Conservation (phyloP, 2,797 vertebrate species). For the Manis javanica region DNA sequence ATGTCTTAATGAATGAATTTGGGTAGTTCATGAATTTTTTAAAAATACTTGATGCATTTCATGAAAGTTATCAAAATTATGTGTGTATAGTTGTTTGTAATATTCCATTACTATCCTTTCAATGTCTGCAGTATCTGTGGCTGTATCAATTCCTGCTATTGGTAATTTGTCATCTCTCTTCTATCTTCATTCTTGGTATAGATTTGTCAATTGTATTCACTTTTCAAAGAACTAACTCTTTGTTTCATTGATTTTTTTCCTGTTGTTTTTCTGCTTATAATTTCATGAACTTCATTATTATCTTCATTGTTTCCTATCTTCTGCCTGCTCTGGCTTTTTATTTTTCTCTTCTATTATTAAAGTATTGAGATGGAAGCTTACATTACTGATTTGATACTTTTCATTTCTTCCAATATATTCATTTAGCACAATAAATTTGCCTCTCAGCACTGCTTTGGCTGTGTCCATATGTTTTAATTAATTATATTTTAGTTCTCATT, state of each 20-base stretch:
- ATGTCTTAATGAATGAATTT: neutral
- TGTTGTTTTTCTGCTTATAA: neutral
- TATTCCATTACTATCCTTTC: neutral
- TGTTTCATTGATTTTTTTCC: neutral
- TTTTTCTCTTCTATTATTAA: neutral
- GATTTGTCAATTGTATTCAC: neutral
- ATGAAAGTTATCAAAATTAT: neutral
- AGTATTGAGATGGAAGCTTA: neutral
- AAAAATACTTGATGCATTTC: neutral
- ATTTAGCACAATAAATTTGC: neutral
- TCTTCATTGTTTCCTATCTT: neutral
- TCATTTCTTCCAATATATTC: neutral
- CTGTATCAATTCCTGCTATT: neutral
- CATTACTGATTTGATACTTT: neutral
- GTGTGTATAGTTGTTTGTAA: neutral
- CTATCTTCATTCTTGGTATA: neutral
- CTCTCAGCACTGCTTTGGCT: neutral
- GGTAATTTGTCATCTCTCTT: neutral
- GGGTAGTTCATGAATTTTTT: neutral
- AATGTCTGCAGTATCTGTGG: neutral
- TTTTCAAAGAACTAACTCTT: neutral
- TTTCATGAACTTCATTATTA: neutral
- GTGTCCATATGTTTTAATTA: neutral
- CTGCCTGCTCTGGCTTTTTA: neutral
- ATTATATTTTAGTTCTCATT: neutral